Conservation (phyloP, 2,888 invertebrate genomes). For the Microctonus brassicae region DNA sequence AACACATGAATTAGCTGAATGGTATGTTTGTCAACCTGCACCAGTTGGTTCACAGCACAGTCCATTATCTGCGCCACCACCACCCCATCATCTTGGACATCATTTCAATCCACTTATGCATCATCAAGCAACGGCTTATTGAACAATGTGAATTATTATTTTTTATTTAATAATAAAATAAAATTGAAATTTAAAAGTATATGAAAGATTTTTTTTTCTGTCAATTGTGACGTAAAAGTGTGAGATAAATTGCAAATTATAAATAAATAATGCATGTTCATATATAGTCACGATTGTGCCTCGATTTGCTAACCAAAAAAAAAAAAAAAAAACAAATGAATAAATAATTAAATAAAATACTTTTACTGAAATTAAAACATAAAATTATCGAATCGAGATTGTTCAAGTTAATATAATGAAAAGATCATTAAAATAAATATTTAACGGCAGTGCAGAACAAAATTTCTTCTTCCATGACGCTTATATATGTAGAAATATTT, state of each 20-base stretch:
- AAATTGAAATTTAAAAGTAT: no score
- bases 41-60: constrained; percentile 71
- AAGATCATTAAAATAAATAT: neutral
- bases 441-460: neutral
- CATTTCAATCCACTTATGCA: constrained; percentile 75
- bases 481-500: neutral
- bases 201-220: neutral
- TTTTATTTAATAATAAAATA: neutral
- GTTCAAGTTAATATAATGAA: neutral
- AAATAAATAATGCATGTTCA: constrained; percentile 42
- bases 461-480: neutral
- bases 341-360: no score
- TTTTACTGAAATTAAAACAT: no score
- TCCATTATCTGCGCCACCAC: constrained; percentile 79
- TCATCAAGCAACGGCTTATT: constrained; percentile 71
- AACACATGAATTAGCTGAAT: constrained; percentile 78
- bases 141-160: constrained; percentile 41
- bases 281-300: constrained; percentile 58
- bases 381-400: constrained; percentile 3
- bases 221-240: neutral
- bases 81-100: constrained; percentile 76
- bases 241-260: neutral
- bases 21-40: constrained; percentile 86
- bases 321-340: constrained; percentile 21
- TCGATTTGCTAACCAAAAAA: constrained; percentile 53